Base-by-base conservation (phyloP, 2,888 invertebrate species). In the Uropetala carovei region DNA sequence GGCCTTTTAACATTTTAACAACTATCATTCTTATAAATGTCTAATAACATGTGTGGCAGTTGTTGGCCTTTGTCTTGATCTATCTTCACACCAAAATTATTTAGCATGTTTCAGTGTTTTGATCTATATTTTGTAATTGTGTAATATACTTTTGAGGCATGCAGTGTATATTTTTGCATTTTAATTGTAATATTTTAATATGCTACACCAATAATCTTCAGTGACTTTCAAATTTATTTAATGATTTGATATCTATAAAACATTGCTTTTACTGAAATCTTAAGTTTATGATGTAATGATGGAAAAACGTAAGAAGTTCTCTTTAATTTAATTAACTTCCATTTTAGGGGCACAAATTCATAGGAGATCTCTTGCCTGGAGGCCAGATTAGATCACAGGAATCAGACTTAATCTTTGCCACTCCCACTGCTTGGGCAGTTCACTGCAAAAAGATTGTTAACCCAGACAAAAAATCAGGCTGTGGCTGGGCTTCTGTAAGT, bases 361-460 rank as follows among this genome's bases (percentile, higher is more conserved):
- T 97, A 92, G 98, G 98, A 60, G 98, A 99, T 95, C 95, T 99
- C 84, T 96, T 98, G 94, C 95, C 97, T 75, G 98, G 98, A 96
- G 98, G 98, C 18, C 98, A 98, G 96, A 98, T 99, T 92, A 97
- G 97, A 95, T 98, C 98, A 22, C 97, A 98, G 95, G 98, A 98
- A 95, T 98, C 98, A 68, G 97, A 98, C 94, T 97, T 98, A 93
- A 96, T 98, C 94, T 99, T 98, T 95, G 97, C 97, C 93, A 98
- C 98, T 0, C 98, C 98, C 3, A 98, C 98, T 94, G 98, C 98
- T 2, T 99, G 98, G 98, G 98, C 98, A 0, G 98, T 98, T 94
- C 98, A 98, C 94, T 98, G 98, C 94, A 98, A 98, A 94, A 96
- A 98, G 93, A 97, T 98, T 92, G 98, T 98, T 92, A 98, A 98